phyloP scores from a whole-genome alignment of 2,888 invertebrate species.

The Conomelus anceps region DNA sequence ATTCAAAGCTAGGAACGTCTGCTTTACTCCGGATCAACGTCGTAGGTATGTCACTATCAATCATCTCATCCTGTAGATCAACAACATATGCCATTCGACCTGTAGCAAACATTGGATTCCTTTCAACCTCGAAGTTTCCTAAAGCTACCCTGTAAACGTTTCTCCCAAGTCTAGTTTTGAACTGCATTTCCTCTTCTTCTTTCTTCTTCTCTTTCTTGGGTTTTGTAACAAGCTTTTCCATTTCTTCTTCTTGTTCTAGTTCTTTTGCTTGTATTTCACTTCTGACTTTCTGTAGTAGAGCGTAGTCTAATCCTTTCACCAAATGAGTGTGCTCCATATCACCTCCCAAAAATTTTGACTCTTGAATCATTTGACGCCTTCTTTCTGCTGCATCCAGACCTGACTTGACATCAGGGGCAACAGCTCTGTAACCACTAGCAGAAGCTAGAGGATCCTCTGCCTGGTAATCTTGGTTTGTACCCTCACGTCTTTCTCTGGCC shows the following conservation, averaged over 20 bases:
- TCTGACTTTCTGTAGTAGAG: constrained; percentile 77
- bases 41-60: constrained; percentile 90
- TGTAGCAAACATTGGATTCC: constrained; percentile 88
- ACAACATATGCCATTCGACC: constrained; percentile 98
- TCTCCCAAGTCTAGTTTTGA: constrained; percentile 72
- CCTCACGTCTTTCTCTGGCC: constrained; percentile 85
- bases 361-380: constrained; percentile 88
- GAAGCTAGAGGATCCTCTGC: constrained; percentile 80
- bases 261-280: constrained; percentile 82
- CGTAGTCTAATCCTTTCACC: constrained; percentile 94
- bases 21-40: constrained; percentile 88
- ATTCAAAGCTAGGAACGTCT: constrained; percentile 73
- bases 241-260: constrained; percentile 72
- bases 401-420: constrained; percentile 92
- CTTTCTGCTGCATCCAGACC: constrained; percentile 91
- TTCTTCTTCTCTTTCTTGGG: constrained; percentile 46
- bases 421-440: constrained; percentile 83
- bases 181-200: constrained; percentile 70
- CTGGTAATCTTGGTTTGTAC: constrained; percentile 71
- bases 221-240: constrained; percentile 63
- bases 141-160: constrained; percentile 55
- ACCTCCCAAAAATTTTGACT: constrained; percentile 99
- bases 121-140: constrained; percentile 47
- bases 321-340: constrained; percentile 99
- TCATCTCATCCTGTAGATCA: constrained; percentile 79